phyloP scores from a whole-genome alignment of 2,113 vertebrate species.

The Ictalurus furcatus region DNA sequence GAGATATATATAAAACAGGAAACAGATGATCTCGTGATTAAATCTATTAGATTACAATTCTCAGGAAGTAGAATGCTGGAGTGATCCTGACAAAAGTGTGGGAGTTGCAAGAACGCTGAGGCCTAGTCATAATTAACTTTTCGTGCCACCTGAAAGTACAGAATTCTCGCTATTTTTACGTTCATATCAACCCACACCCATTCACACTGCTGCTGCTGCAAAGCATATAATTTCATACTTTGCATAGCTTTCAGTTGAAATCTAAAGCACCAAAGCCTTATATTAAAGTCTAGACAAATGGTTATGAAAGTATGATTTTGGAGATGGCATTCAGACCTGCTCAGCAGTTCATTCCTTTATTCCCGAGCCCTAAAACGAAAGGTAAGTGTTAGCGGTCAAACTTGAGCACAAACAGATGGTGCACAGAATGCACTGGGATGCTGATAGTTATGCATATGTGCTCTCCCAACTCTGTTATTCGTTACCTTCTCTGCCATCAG shows the following conservation, averaged over 20 bases:
- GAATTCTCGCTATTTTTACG: neutral
- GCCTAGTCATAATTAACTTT: neutral
- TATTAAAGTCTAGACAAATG: conserved; percentile 7
- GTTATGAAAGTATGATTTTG: conserved; percentile 12
- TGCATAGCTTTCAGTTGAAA: neutral
- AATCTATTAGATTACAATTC: neutral
- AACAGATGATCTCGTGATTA: neutral
- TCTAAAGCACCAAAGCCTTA: neutral
- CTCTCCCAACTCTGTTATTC: conserved; percentile 13
- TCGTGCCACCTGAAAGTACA: neutral
- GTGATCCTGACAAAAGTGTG: neutral
- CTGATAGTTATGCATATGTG: conserved; percentile 10
- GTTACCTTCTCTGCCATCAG: conserved; percentile 4
- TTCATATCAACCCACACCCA: neutral
- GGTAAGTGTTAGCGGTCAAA: conserved; percentile 26
- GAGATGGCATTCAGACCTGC: neutral
- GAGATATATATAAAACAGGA: neutral
- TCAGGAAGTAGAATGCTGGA: neutral
- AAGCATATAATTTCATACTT: conserved; percentile 13
- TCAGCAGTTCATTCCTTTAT: conserved; percentile 1
- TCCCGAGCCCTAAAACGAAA: conserved; percentile 20
- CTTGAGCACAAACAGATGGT: conserved; percentile 45
- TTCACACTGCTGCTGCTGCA: neutral
- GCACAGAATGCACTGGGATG: conserved; percentile 5
- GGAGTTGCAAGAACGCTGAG: neutral